Base-by-base conservation (phyloP, 2,113 vertebrate genomes). In the Hystrix brachyura region DNA sequence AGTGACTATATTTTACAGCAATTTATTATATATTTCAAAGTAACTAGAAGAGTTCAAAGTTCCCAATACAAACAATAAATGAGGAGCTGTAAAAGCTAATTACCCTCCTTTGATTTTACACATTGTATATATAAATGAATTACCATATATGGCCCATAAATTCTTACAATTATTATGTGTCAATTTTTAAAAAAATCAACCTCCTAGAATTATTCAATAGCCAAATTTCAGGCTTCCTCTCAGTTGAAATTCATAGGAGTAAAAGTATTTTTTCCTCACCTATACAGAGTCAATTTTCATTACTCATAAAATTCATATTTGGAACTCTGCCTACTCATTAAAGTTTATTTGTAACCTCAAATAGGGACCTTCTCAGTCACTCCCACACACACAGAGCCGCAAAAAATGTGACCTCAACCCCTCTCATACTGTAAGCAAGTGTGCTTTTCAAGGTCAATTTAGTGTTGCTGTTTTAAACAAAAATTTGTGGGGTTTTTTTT, bases 131-230 rank as follows among this genome's bases (percentile, higher is more conserved):
- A 62, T 18, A n/a, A 43, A 62, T 84, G 38, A 62, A 48, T 29
- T 48, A 43, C 14, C 59, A 19, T 18, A 48, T 64, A 15, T 15
- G 11, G 18, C 15, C 32, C 4, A 76, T 76, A 76, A 29, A 76
- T 48, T 76, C 43, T 27, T 76, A 48, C 19, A 29, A 29, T 38
- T 60, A 48, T 84, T 48, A 21, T 59, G 23, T 34, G 55, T 51
- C 27, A 34, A 13, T 48, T 48, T 72, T 76, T 76, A 29, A 29
- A 76, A 76, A 76, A 76, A 14, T 29, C 43, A 76, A 48, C 46
- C 10, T 95, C 57, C 65, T 62, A 81, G 84, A 92, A 81, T 65
- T 34, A n/a, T 87, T 87, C 76, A 76, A 27, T 51, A 51, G 64
- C 60, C 65, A 67, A 87, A 67, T 74, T 71, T 48, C 23, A 69